Evolutionary conservation across 2,888 invertebrate species (phyloP).

Genomic region (Eristalis tenax): DNA sequence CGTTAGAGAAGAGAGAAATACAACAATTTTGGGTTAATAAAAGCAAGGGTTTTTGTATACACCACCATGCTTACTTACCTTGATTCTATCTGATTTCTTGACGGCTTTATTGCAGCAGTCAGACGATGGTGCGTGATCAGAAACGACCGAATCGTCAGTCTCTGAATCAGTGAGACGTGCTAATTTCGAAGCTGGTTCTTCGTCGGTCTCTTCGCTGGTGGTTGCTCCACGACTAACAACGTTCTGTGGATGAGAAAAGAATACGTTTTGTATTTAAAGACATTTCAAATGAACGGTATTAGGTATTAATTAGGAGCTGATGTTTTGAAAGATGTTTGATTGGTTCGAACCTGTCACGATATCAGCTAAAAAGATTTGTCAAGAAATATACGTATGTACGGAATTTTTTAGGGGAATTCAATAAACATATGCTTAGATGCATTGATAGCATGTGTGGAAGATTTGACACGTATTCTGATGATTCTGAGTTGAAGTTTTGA

Average conservation of each 20-base stretch:
- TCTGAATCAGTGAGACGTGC: slow-evolving; percentile 83
- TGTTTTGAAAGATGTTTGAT: not conserved
- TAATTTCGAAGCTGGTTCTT: slow-evolving; percentile 83
- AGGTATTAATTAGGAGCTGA: slow-evolving; percentile 1
- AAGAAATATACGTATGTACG: not conserved
- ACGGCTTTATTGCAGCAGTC: slow-evolving; percentile 46
- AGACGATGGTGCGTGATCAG: slow-evolving; percentile 42
- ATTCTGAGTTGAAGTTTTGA: not conserved
- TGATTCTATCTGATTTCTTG: slow-evolving; percentile 56
- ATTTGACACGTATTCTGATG: not conserved
- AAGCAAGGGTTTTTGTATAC: slow-evolving; percentile 22
- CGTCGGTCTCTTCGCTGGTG: slow-evolving; percentile 73
- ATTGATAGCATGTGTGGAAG: not conserved
- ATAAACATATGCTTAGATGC: not conserved
- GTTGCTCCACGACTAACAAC: slow-evolving; percentile 60
- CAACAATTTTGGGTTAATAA: slow-evolving; percentile 38
- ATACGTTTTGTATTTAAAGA: slow-evolving; percentile 25
- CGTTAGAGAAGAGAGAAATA: slow-evolving; percentile 38
- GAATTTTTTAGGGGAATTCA: not conserved
- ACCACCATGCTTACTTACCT: slow-evolving; percentile 38
- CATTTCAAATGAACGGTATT: slow-evolving; percentile 7
- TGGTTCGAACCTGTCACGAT: slow-evolving; percentile 17
- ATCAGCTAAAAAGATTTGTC: slow-evolving; percentile 16
- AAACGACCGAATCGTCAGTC: slow-evolving; percentile 58
- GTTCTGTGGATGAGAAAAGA: slow-evolving; percentile 60